phyloP scores from a whole-genome alignment of 2,797 vertebrate genomes.

The Leuciscus waleckii region DNA sequence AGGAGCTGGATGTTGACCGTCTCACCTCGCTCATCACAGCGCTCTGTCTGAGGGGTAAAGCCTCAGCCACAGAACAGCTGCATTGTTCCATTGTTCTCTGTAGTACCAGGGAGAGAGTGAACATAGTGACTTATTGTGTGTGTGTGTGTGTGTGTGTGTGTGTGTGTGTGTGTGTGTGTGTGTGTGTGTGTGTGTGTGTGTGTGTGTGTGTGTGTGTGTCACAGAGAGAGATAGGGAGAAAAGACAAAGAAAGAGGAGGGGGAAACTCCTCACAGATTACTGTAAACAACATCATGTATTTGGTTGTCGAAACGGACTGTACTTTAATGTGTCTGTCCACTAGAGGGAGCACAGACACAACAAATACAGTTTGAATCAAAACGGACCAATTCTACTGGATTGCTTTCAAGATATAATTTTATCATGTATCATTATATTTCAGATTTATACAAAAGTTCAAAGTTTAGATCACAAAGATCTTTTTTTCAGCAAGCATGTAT shows the following conservation, averaged over 20 bases:
- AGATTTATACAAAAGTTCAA: too few species aligned
- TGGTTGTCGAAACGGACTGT: not conserved
- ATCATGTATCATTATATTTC: not conserved
- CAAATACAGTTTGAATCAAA: not conserved
- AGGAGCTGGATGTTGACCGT: constrained; percentile 63
- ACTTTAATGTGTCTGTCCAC: constrained; percentile 37
- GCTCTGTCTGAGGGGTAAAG: constrained; percentile 52
- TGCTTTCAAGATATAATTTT: not conserved
- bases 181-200: constrained; percentile 43
- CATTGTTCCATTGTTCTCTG: constrained; percentile 81
- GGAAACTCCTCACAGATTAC: constrained; percentile 48
- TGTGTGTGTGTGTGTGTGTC: constrained; percentile 40
- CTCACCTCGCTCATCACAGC: constrained; percentile 71
- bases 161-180: constrained; percentile 48
- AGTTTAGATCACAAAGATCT: not conserved
- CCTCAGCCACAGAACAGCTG: constrained; percentile 64
- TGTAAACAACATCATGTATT: constrained; percentile 52
- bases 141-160: constrained; percentile 18
- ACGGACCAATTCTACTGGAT: not conserved
- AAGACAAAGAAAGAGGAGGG: constrained; percentile 18
- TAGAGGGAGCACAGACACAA: constrained; percentile 48
- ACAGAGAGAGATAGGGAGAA: constrained; percentile 24
- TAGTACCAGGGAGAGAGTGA: constrained; percentile 78
- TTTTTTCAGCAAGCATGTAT: not conserved
- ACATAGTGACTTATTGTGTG: constrained; percentile 54